Evolutionary conservation across 2,113 vertebrate species (phyloP), one percentile per base, ranked within the genome.

Genomic region (Dinomys branickii): DNA sequence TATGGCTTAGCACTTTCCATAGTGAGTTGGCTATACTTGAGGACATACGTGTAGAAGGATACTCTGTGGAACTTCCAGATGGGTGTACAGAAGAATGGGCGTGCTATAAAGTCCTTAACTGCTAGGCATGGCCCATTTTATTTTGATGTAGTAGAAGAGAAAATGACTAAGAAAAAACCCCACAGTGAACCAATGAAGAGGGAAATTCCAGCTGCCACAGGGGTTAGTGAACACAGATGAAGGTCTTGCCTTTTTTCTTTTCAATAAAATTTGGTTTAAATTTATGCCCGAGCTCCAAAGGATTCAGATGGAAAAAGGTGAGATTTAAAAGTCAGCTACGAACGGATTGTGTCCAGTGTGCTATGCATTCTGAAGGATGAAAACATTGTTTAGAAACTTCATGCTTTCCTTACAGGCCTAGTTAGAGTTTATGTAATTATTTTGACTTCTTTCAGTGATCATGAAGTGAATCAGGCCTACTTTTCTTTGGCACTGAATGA

Each of bases 41-140:
- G 47, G 16, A 54, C 20, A 10, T 89, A 17, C 44, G 54, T 67
- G 41, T 59, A 12, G 50, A 58, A 65, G 63, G 38, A 58, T 24
- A 26, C n/a, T 19, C 7, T 4, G 7, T 1, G 10, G 44, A 41
- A 30, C 30, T 28, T 30, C 12, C 28, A 65, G 7, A 3, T 52
- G 26, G 12, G 20, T n/a, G 8, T 28, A 1, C 4, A 5, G 10
- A 19, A 67, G 28, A 0, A 1, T 6, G 52, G 52, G 13, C 0
- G 0, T 44, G 12, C 41, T 47, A 11, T 28, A 35, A 35, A 88
- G 26, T 9, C 7, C 28, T 80, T 30, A 50, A 71, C 56, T 93
- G 5, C 52, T 28, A 16, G 33, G 35, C 6, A 1, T 7, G 5
- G 30, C 16, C 65, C 47, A 30, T 33, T 86, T 67, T 61, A 75